Evolutionary conservation across 2,797 vertebrate genomes (phyloP), one percentile per base, ranked within the genome.

Genomic region (Lutjanus campechanus): DNA sequence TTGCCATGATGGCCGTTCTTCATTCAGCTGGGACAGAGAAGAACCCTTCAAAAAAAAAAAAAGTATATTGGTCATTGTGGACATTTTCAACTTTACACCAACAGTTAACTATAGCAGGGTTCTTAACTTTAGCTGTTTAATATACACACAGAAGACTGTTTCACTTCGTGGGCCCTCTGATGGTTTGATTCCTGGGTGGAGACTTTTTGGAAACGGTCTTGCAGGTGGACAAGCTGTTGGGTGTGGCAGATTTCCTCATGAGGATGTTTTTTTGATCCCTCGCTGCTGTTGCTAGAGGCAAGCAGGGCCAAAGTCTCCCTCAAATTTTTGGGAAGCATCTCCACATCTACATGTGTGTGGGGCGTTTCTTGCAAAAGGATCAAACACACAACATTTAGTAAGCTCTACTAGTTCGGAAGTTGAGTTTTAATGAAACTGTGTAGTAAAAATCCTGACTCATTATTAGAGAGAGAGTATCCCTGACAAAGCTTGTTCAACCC

Each of bases 231-330:
- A 2, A 36, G 46, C 22, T 11, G 63, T 11, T 44, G 8, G 16
- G n/a, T 17, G 20, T 0, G 11, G 49, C 1, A 3, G 2, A 29
- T 11, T 8, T 47, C 36, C 9, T 56, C 19, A 15, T 9, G 10
- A 8, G 20, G 63, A 25, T 43, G 15, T 4, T 29, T 16, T 43
- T 47, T 43, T 11, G 53, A 10, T 51, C 8, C 19, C 1, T 19
- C 12, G 1, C 8, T 19, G 40, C 44, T 20, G n/a, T 3, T 11
- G 47, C 19, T 66, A 1, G 17, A 46, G 47, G 16, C 7, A 7
- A 75, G 5, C 15, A 70, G 8, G 11, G 61, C 64, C 5, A 81
- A 25, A 43, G 82, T 73, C 22, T 82, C 82, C 58, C 53, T 84
- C 9, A 72, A 13, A 2, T 49, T 49, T 44, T 7, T 73, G 47